Percentiles rank a stretch among this genome's conserved stretches.
Conservation (phyloP, 2,888 invertebrate genomes). For the Hydropsyche betteni region DNA sequence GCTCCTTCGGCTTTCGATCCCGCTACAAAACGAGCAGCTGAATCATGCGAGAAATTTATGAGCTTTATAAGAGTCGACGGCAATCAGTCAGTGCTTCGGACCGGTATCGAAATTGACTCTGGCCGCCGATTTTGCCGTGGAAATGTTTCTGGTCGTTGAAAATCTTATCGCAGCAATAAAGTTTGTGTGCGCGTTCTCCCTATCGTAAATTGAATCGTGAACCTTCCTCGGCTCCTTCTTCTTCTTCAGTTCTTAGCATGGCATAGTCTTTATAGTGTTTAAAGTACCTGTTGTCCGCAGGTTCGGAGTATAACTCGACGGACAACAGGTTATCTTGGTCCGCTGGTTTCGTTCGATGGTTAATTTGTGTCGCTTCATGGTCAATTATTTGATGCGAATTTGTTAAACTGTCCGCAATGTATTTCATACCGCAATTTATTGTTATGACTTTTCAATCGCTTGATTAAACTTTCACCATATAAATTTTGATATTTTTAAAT, state of each 20-base stretch:
- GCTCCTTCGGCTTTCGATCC: no score
- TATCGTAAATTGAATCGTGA: constrained; percentile 49
- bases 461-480: no score
- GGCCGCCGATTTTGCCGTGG: constrained; percentile 7
- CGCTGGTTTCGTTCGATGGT: background rate
- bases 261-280: background rate
- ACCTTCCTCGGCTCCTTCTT: background rate
- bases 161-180: constrained; percentile 48
- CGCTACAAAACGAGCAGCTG: no score
- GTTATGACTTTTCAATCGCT: background rate
- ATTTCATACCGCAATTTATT: background rate
- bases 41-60: no score
- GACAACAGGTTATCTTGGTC: constrained; percentile 21
- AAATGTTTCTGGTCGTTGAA: constrained; percentile 29
- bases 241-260: background rate
- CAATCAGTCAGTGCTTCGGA: constrained; percentile 11
- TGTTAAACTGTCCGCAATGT: background rate
- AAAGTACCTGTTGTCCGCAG: constrained; percentile 4
- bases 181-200: constrained; percentile 15
- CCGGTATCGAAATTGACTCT: constrained; percentile 9
- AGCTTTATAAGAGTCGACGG: background rate
- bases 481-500: no score
- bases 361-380: constrained; percentile 13
- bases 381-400: background rate
- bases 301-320: background rate